These are phyloP conservation scores for Myotis yumanensis DNA, from an alignment of 2,113 vertebrate species.

Conservation along the genomic window DNA sequence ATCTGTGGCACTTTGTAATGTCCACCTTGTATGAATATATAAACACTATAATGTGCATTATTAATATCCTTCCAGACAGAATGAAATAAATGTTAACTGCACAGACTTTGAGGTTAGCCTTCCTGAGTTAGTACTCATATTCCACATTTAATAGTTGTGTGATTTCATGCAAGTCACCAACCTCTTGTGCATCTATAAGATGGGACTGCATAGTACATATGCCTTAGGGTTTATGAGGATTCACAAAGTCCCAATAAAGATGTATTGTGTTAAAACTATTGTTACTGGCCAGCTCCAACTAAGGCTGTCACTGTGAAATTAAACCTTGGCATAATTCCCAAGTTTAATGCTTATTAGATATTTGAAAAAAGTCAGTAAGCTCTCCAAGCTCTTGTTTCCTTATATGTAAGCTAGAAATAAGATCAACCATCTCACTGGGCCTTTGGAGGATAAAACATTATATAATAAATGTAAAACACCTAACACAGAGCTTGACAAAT, in stretches of 20 bases:
- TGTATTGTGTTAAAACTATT: conserved; percentile 30
- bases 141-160: not conserved
- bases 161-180: not conserved
- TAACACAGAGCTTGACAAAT: conserved; percentile 71
- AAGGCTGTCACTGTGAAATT: conserved; percentile 45
- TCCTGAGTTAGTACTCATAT: not conserved
- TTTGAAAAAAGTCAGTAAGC: conserved; percentile 13
- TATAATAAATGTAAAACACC: conserved; percentile 76
- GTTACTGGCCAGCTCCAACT: not conserved
- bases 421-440: conserved; percentile 59
- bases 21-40: not conserved
- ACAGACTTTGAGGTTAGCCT: not conserved
- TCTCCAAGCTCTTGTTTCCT: conserved; percentile 49
- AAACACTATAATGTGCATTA: not conserved
- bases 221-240: not conserved
- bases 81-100: not conserved
- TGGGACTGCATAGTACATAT: no score
- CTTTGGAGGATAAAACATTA: conserved; percentile 74
- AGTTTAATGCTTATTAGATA: conserved; percentile 50
- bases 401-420: conserved; percentile 61
- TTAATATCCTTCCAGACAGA: not conserved
- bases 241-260: conserved; percentile 19
- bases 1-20: not conserved
- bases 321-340: conserved; percentile 48
- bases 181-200: not conserved